These are phyloP conservation scores for Scaptomyza graminum DNA, from an alignment of 1,140 invertebrate species.

Conservation along the genomic window DNA sequence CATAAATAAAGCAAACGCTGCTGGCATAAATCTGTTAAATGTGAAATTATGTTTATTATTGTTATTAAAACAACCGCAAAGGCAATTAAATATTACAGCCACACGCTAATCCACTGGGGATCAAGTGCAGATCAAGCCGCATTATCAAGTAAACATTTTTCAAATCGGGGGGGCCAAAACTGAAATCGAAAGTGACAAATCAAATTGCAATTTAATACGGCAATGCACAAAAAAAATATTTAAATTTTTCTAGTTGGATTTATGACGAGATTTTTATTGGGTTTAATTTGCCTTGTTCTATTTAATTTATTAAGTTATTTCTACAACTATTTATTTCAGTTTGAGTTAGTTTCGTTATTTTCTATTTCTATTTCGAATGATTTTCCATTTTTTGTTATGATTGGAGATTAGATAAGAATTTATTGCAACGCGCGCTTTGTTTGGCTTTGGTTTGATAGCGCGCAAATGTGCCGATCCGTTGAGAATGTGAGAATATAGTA, in stretches of 20 bases:
- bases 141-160: constrained; percentile 72
- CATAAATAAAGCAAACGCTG: constrained; percentile 50
- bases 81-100: constrained; percentile 83
- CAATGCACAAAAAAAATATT: constrained; percentile 3
- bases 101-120: constrained; percentile 79
- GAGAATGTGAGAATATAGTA: too few species aligned
- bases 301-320: constrained; percentile 58
- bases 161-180: constrained; percentile 44
- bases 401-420: constrained; percentile 81
- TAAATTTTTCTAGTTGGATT: constrained; percentile 10
- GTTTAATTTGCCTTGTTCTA: constrained; percentile 6
- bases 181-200: constrained; percentile 59
- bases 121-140: constrained; percentile 81
- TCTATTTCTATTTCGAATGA: constrained; percentile 54
- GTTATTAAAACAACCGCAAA: constrained; percentile 78
- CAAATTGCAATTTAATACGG: constrained; percentile 60
- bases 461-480: constrained; percentile 13
- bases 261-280: constrained; percentile 34
- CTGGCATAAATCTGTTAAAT: constrained; percentile 66
- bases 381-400: constrained; percentile 72
- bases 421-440: constrained; percentile 69
- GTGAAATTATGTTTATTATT: constrained; percentile 79
- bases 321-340: constrained; percentile 57
- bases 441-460: constrained; percentile 56
- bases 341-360: not conserved